Evolutionary conservation across 2,888 invertebrate genomes (phyloP).

Genomic region (Cremastinae sp.): DNA sequence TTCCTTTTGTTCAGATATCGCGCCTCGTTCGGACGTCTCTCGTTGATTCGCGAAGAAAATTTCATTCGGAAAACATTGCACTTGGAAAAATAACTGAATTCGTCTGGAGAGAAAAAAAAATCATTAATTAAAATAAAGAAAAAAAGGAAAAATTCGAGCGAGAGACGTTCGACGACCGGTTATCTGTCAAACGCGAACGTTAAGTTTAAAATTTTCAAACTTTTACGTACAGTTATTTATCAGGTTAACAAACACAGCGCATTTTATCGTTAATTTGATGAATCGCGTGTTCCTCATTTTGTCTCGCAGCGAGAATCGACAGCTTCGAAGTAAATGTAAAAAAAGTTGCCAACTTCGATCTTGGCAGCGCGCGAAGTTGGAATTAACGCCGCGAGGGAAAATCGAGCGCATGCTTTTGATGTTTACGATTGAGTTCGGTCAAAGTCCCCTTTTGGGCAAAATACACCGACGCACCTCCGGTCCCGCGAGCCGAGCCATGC

Average conservation of each 20-base stretch:
- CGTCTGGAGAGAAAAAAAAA: not conserved
- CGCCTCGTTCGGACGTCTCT: slow-evolving; percentile 14
- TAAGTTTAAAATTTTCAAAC: slow-evolving; percentile 75
- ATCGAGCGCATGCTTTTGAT: slow-evolving; percentile 69
- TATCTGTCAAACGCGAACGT: slow-evolving; percentile 69
- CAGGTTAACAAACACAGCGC: slow-evolving; percentile 75
- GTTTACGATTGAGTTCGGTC: slow-evolving; percentile 79
- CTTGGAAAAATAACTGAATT: not conserved
- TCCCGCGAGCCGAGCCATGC: slow-evolving; percentile 69
- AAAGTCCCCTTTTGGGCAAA: slow-evolving; percentile 80
- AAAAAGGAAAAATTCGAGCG: not conserved
- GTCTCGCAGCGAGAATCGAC: slow-evolving; percentile 45
- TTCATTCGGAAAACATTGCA: not conserved
- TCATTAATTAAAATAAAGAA: not conserved
- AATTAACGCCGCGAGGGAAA: not conserved
- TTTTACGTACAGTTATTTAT: slow-evolving; percentile 79
- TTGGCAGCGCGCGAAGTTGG: not conserved
- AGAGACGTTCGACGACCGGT: slow-evolving; percentile 25
- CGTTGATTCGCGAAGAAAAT: not conserved
- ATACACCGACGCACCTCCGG: slow-evolving; percentile 78
- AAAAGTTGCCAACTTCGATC: not conserved
- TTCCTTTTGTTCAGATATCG: slow-evolving; percentile 57
- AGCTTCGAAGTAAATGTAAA: slow-evolving; percentile 26
- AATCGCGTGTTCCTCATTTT: slow-evolving; percentile 64
- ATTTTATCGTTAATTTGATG: slow-evolving; percentile 76